These are phyloP conservation scores for Microplitis demolitor DNA, from an alignment of 1,140 invertebrate species.

Conservation along the genomic window DNA sequence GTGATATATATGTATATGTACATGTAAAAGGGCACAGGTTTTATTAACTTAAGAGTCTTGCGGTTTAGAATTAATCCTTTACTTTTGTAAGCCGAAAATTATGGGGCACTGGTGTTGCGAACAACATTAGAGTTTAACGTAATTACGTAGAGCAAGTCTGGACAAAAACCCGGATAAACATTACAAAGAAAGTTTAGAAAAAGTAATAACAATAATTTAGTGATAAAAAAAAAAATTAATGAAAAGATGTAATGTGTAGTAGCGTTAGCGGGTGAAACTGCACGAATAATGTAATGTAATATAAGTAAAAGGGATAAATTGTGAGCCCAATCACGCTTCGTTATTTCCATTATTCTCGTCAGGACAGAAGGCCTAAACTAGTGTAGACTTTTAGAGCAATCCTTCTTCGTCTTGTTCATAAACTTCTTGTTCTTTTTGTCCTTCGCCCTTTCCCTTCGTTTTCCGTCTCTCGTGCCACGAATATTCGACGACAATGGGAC, in stretches of 20 bases:
- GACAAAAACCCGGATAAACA: neutral
- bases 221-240: neutral
- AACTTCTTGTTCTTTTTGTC: neutral
- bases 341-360: constrained; percentile 16
- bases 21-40: neutral
- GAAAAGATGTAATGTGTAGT: too few relatives aligned
- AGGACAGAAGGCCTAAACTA: neutral
- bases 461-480: constrained; percentile 1
- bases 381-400: too few relatives aligned
- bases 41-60: neutral
- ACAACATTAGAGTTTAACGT: constrained; percentile 19
- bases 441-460: neutral
- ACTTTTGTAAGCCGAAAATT: constrained; percentile 22
- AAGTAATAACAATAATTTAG: neutral
- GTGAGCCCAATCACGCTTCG: constrained; percentile 13
- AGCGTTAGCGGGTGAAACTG: too few relatives aligned
- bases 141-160: constrained; percentile 12
- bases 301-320: neutral
- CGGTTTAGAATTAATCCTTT: constrained; percentile 18
- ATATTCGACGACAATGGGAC: constrained; percentile 13
- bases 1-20: neutral
- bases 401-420: neutral
- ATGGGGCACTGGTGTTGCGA: constrained; percentile 1
- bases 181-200: neutral
- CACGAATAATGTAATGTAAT: too few relatives aligned